Evolutionary conservation across 2,797 vertebrate genomes (phyloP), one percentile per base, ranked within the genome.

Genomic region (Enteromius viviparus): DNA sequence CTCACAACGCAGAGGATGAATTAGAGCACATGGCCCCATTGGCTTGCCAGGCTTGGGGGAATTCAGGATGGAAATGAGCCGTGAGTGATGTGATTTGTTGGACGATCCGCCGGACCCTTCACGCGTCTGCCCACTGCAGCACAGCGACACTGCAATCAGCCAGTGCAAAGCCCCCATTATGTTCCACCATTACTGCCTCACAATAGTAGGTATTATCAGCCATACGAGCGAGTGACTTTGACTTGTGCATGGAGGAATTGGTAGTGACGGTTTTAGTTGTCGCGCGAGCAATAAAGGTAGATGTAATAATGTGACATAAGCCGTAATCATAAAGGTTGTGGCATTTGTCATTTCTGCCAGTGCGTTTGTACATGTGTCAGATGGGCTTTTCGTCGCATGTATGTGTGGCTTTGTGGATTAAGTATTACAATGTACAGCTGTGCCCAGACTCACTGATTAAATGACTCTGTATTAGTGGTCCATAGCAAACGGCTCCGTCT

Each of bases 71-170:
- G 88, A 92, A 93, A 94, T 90, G 87, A 92, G 89, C 86, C 82
- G 72, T 92, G 91, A 93, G 90, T 90, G 89, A 92, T 92, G 87
- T 86, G 90, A 92, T 93, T 92, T 90, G 90, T 83, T 81, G 86
- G 81, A 88, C 85, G 86, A 86, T 89, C 91, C 87, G 85, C 86
- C 55, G 76, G 85, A 85, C 86, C 70, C 87, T 91, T 87, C 86
- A 84, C 68, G 45, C 84, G 82, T 82, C 79, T 26, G 68, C 84
- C 84, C 86, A 87, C 88, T 88, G 83, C 85, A 42, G 82, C 37
- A 82, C 68, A 68, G 75, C 80, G 81, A 75, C 81, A 78, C 74
- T 75, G 80, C 84, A 88, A 89, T 89, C 87, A 89, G 79, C 82
- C 86, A 84, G 76, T 53, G 84, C 86, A 87, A 88, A 78, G 86